These are phyloP conservation scores for Drosophila leontia DNA, from an alignment of 1,140 invertebrate genomes.

Conservation along the genomic window DNA sequence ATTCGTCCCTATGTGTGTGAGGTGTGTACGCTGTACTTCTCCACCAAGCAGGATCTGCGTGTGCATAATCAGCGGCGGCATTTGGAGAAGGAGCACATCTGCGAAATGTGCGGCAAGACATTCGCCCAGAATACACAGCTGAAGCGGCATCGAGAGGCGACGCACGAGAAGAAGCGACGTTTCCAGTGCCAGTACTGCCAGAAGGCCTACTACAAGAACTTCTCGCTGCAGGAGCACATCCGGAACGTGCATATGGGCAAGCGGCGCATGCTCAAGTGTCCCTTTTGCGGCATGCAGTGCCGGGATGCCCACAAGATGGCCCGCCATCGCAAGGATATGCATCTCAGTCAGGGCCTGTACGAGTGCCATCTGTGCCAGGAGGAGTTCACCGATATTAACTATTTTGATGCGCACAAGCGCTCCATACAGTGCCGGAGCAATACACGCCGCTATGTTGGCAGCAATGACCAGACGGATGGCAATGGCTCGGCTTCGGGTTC, in stretches of 20 bases:
- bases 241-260: conserved; percentile 81
- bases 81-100: conserved; percentile 79
- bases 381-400: conserved; percentile 81
- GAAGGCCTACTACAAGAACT: conserved; percentile 82
- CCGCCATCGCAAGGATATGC: conserved; percentile 76
- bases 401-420: conserved; percentile 80
- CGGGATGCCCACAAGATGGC: conserved; percentile 83
- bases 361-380: conserved; percentile 74
- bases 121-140: conserved; percentile 78
- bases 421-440: conserved; percentile 82
- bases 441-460: conserved; percentile 45
- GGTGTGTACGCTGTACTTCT: conserved; percentile 74
- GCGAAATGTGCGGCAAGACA: conserved; percentile 78
- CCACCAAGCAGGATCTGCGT: conserved; percentile 76
- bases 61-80: conserved; percentile 79
- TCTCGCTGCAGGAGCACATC: conserved; percentile 79
- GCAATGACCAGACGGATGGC: conserved; percentile 7
- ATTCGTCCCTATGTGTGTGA: conserved; percentile 80
- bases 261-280: conserved; percentile 75
- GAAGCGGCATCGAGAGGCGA: conserved; percentile 76
- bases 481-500: background rate
- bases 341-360: conserved; percentile 72
- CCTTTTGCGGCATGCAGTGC: conserved; percentile 82
- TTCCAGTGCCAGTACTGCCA: conserved; percentile 72
- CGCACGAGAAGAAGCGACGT: conserved; percentile 79